Conservation (phyloP, 2,797 vertebrate genomes). For the Girardinus metallicus region DNA sequence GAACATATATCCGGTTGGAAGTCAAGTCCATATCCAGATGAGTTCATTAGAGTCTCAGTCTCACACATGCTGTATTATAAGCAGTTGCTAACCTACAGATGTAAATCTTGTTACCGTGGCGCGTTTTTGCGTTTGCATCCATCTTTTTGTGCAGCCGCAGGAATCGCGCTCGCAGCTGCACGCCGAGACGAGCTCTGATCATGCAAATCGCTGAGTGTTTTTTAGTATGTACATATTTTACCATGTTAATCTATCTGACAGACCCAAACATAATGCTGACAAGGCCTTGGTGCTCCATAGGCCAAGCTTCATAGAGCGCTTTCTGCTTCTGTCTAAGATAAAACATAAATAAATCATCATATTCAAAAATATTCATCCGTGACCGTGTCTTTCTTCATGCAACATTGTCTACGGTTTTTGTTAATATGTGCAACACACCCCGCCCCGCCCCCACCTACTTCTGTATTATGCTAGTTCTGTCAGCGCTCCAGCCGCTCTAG, state of each 20-base stretch:
- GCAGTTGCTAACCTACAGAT: constrained; percentile 44
- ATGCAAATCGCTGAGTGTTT: constrained; percentile 69
- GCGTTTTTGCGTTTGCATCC: constrained; percentile 28
- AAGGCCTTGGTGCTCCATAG: constrained; percentile 53
- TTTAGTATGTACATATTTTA: constrained; percentile 78
- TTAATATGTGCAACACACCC: constrained; percentile 25
- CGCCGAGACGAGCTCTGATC: constrained; percentile 50
- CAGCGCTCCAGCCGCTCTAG: constrained; percentile 30
- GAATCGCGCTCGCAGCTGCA: constrained; percentile 37
- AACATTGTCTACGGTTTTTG: constrained; percentile 51
- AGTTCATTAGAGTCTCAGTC: constrained; percentile 41
- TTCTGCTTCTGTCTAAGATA: constrained; percentile 48
- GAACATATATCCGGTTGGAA: constrained; percentile 46
- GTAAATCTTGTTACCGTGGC: constrained; percentile 63
- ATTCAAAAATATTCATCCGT: constrained; percentile 61
- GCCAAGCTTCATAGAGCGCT: constrained; percentile 40
- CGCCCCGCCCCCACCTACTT: no score
- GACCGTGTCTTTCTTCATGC: constrained; percentile 31
- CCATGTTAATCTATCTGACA: constrained; percentile 70
- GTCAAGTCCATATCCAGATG: constrained; percentile 53
- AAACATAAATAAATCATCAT: constrained; percentile 64
- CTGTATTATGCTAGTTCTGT: constrained; percentile 13
- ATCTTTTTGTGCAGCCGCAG: constrained; percentile 26
- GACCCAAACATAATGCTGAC: constrained; percentile 69
- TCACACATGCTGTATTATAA: constrained; percentile 26